Percentiles rank a stretch among this genome's conserved stretches.
These are phyloP conservation scores for Cygnus olor DNA, from an alignment of 2,797 vertebrate species.

Conservation along the genomic window DNA sequence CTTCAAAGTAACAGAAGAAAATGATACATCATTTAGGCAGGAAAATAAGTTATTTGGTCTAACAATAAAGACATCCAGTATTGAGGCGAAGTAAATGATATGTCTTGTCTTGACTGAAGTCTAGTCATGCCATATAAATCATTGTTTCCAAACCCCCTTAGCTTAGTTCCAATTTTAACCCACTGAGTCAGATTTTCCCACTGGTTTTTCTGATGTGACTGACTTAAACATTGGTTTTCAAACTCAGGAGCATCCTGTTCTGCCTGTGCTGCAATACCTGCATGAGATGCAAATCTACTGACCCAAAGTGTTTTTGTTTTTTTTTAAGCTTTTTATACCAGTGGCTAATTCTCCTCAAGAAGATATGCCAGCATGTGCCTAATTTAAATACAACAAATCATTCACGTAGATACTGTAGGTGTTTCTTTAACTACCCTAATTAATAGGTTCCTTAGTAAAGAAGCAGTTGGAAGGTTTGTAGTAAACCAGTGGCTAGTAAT, in stretches of 20 bases:
- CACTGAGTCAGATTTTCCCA: neutral
- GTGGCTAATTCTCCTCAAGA: neutral
- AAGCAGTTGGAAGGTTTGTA: neutral
- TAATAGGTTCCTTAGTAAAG: neutral
- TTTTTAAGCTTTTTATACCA: neutral
- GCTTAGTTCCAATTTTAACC: neutral
- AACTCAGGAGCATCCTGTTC: neutral
- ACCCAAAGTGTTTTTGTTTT: neutral
- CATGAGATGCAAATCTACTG: neutral
- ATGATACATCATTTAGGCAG: neutral
- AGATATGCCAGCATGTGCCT: neutral
- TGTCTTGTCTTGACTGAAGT: neutral
- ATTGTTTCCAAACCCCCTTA: neutral
- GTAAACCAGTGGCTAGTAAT: neutral
- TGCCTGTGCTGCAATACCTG: neutral
- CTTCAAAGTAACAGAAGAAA: conserved; percentile 1
- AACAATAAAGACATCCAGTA: neutral
- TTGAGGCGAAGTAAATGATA: neutral
- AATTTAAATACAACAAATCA: neutral
- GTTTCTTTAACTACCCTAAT: neutral
- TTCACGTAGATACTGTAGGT: neutral
- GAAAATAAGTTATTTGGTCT: neutral
- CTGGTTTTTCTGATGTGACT: neutral
- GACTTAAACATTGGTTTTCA: neutral
- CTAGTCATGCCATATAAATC: neutral